phyloP scores from a whole-genome alignment of 2,797 vertebrate species.

The Gallinago stenura region DNA sequence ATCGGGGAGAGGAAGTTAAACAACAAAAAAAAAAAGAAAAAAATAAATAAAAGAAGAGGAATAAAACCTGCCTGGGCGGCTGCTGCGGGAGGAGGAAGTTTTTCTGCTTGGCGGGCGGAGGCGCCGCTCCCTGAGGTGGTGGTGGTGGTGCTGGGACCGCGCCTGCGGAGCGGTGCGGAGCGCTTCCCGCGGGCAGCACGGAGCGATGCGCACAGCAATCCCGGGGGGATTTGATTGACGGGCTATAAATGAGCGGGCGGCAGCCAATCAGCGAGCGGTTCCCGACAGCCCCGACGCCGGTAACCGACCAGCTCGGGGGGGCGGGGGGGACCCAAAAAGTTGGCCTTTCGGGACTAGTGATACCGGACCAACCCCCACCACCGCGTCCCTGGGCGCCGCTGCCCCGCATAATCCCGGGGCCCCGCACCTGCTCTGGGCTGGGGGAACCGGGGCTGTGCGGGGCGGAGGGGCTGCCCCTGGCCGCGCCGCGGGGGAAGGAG shows the following conservation, averaged over 20 bases:
- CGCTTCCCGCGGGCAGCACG: neutral
- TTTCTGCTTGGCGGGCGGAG: neutral
- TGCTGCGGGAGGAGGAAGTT: slow-evolving; percentile 2
- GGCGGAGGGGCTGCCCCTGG: neutral
- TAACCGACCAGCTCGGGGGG: neutral
- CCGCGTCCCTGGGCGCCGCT: too few species aligned
- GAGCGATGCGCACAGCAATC: slow-evolving; percentile 79
- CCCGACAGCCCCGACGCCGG: slow-evolving; percentile 45
- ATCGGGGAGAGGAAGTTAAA: too few species aligned
- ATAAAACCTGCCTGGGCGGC: neutral
- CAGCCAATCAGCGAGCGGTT: slow-evolving; percentile 88
- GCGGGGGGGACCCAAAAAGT: neutral
- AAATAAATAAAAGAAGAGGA: rapidly evolving
- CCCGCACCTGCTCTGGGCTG: too few species aligned
- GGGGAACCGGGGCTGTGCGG: neutral
- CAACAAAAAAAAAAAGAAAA: neutral
- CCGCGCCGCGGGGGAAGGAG: neutral
- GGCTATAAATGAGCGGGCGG: slow-evolving; percentile 83
- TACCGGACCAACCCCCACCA: rapidly evolving
- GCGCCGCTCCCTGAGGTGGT: neutral
- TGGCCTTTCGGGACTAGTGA: neutral
- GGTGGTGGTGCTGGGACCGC: neutral
- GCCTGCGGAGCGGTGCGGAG: slow-evolving; percentile 57
- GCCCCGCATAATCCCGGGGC: too few species aligned
- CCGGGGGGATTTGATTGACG: slow-evolving; percentile 85